A percentile compares a stretch with the other conserved stretches of the same genome.
Conservation (phyloP, 2,888 invertebrate species). For the Agelastica alni region DNA sequence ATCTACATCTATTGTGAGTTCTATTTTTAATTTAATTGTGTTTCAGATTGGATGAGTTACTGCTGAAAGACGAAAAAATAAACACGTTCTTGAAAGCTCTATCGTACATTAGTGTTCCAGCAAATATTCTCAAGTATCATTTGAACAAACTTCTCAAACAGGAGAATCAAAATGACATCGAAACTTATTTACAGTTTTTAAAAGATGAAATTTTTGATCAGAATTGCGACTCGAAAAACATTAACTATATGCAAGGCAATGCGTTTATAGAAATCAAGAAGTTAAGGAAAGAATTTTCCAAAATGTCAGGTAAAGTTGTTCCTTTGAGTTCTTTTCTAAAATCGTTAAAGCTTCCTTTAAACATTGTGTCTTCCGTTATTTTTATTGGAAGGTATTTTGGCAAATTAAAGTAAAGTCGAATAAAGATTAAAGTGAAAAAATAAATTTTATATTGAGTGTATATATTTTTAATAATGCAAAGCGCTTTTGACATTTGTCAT, state of each 20-base stretch:
- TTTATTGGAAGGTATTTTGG: no score
- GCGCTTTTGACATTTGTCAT: no score
- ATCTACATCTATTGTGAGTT: no score
- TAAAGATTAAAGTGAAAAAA: no score
- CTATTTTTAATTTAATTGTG: no score
- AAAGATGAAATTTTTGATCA: constrained; percentile 37
- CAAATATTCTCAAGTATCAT: constrained; percentile 52
- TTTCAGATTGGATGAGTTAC: constrained; percentile 47
- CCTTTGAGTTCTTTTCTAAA: no score
- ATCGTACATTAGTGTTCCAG: constrained; percentile 57
- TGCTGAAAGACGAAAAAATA: constrained; percentile 45
- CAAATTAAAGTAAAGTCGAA: no score
- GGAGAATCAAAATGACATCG: constrained; percentile 14
- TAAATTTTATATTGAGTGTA: no score
- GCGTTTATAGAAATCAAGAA: constrained; percentile 46
- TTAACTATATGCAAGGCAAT: constrained; percentile 48
- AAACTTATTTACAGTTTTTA: constrained; percentile 20
- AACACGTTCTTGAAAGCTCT: constrained; percentile 57
- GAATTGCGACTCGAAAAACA: constrained; percentile 34
- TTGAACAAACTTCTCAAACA: constrained; percentile 45
- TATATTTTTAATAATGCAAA: no score
- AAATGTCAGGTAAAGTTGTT: constrained; percentile 10
- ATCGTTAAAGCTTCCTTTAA: no score
- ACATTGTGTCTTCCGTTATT: no score
- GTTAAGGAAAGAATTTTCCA: constrained; percentile 24